Base-by-base conservation (phyloP, 92 coral and sea anemone species). In the Plumapathes pennacea region DNA sequence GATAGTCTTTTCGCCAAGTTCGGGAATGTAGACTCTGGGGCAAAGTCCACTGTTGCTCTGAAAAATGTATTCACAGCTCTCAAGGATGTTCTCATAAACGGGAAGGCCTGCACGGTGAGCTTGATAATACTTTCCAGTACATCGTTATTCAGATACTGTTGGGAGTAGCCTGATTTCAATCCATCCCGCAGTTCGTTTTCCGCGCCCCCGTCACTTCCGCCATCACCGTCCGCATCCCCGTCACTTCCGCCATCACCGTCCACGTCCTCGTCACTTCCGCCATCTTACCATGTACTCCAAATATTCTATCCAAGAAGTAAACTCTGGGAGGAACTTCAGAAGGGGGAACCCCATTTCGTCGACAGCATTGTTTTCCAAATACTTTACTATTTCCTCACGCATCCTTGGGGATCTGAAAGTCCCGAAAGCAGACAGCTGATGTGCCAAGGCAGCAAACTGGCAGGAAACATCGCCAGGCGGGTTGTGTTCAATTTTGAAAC, bases 381-480 rank as follows among this genome's bases (percentile, higher is more conserved):
- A 43, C n/a, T n/a, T n/a, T 14, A 63, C 66, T 42, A 54, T 74
- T 54, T 74, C 81, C 31, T 37, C 47, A 27, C 73, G 73, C 58
- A 74, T 14, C 13, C 74, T 46, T 24, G 74, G 45, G 4, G 78
- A 78, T 21, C 73, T 11, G 39, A 55, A 58, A 55, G 64, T 64
- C 12, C 76, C 63, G 4, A 71, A 8, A 20, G 67, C 31, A 63
- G 41, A 4, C 25, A 50, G 46, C 40, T 50, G 59, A 28, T 80
- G 49, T 18, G 59, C 76, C 42, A 80, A n/a, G 14, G 71, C 80
- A 20, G 71, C 46, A 62, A 78, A 78, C 29, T 78, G 85, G 60
- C 78, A 70, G 46, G 32, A 20, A 5, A 72, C 85, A 54, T 78
- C 47, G 27, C 85, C 85, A 17, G 66, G 72, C 15, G 78, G 85